These are phyloP conservation scores for Proctacanthus coquilletti DNA, from an alignment of 1,140 invertebrate genomes.

Conservation along the genomic window DNA sequence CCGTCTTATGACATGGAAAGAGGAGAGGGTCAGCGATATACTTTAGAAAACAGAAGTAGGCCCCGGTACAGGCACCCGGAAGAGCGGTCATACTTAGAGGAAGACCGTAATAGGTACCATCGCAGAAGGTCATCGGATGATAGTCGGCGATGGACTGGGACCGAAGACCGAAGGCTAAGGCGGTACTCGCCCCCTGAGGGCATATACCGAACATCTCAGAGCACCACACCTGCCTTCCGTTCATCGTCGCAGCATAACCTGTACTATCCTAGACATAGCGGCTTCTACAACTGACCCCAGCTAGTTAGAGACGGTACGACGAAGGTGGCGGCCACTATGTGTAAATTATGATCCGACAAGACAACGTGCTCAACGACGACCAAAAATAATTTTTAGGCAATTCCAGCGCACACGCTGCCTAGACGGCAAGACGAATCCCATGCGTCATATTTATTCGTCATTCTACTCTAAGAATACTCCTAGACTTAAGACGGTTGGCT, in stretches of 20 bases:
- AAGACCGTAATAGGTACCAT: background rate
- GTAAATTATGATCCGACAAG: too few species aligned
- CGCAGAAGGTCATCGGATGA: constrained; percentile 1
- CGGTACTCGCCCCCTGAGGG: constrained; percentile 28
- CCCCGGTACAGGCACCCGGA: background rate
- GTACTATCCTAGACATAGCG: constrained; percentile 20
- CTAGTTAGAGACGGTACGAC: too few species aligned
- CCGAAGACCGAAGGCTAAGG: constrained; percentile 25
- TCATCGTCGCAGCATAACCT: constrained; percentile 37
- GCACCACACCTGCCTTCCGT: constrained; percentile 18
- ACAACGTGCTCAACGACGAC: too few species aligned
- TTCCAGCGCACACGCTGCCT: too few species aligned
- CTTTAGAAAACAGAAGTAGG: background rate
- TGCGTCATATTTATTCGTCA: too few species aligned
- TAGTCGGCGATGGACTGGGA: background rate
- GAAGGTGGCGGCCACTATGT: too few species aligned
- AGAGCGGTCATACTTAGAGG: background rate
- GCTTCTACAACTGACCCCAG: constrained; percentile 12
- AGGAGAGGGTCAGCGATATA: background rate
- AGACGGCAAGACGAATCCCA: too few species aligned
- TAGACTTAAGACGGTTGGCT: too few species aligned
- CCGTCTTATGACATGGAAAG: background rate
- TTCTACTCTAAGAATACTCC: too few species aligned
- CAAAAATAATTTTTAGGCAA: too few species aligned
- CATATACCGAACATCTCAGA: constrained; percentile 14